Base-by-base conservation (phyloP, 2,888 invertebrate species). In the Drosophila limbata region DNA sequence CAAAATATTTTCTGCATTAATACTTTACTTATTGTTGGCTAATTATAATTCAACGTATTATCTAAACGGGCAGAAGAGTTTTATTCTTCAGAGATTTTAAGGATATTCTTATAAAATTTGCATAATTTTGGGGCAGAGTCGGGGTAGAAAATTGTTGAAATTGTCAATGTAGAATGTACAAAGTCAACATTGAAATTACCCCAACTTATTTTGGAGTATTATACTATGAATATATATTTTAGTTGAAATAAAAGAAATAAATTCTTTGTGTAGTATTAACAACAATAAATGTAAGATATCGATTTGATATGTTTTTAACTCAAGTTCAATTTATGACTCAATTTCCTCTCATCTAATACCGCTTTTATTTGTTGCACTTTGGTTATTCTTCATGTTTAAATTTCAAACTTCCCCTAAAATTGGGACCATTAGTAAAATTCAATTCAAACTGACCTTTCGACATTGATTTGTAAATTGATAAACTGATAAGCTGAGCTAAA, bases 1-100 rank as follows among this genome's bases (percentile, higher is more conserved):
- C 42, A 17, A 50, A 75, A 76, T 55, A 76, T 63, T 66, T 66
- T 48, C 17, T 21, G 62, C 70, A 69, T 70, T 61, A 48, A 61
- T 45, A 55, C 35, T 44, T 55, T 40, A 48, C 64, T 69, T 69
- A 44, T 53, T 72, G 60, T 64, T 45, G 48, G 19, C 19, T 72
- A 65, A 72, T 76, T 77, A 60, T 42, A 60, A 63, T 66, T 21
- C 44, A 33, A 45, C 56, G 47, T 61, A 63, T 56, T 39, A 50
- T 40, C 4, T 42, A 15, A 37, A 37, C 25, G 42, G 53, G n/a
- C 35, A 48, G 59, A 5, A 44, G 25, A 44, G 48, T 52, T 31
- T 2, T 21, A 45, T 37, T 56, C 53, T 44, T 17, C n/a, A 13
- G 71, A 21, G 48, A 62, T 19, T 35, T 25, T 6, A 8, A 19